Evolutionary conservation across 2,888 invertebrate species (phyloP).

Genomic region (Xylophagus ater): DNA sequence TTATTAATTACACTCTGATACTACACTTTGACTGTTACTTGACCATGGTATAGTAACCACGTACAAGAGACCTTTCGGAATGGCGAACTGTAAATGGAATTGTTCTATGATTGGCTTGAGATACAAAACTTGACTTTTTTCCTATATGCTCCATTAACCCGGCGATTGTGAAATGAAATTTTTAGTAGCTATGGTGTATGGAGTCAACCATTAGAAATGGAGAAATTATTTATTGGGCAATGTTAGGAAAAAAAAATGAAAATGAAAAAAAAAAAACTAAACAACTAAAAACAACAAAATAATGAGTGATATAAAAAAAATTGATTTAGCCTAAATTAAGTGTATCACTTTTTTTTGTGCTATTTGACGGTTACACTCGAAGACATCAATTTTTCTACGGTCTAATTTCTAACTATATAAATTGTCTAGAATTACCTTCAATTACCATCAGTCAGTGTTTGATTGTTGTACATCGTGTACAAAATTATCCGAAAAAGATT

Average conservation of each 20-base stretch:
- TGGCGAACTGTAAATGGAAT: conserved; percentile 8
- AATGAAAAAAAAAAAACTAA: conserved; percentile 9
- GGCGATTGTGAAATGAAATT: conserved; percentile 1
- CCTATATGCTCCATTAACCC: conserved; percentile 11
- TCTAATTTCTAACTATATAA: conserved; percentile 14
- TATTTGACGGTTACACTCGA: no score
- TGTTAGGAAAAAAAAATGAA: conserved; percentile 5
- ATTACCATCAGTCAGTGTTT: conserved; percentile 9
- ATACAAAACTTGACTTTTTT: conserved; percentile 9
- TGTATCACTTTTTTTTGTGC: conserved; percentile 10
- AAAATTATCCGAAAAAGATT: background rate
- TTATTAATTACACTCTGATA: no score
- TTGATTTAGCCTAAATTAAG: conserved; percentile 13
- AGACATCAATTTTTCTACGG: conserved; percentile 9
- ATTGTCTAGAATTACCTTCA: conserved; percentile 9
- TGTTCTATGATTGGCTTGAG: no score
- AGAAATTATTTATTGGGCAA: conserved; percentile 11
- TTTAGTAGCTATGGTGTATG: no score
- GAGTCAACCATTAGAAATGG: conserved; percentile 10
- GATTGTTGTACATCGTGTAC: conserved; percentile 5
- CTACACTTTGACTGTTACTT: no score
- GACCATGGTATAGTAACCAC: no score
- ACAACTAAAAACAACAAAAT: no score
- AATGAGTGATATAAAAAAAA: no score
- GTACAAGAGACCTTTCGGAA: no score